These are phyloP conservation scores for Plutomurus gul DNA, from an alignment of 1,140 invertebrate genomes.

Conservation along the genomic window DNA sequence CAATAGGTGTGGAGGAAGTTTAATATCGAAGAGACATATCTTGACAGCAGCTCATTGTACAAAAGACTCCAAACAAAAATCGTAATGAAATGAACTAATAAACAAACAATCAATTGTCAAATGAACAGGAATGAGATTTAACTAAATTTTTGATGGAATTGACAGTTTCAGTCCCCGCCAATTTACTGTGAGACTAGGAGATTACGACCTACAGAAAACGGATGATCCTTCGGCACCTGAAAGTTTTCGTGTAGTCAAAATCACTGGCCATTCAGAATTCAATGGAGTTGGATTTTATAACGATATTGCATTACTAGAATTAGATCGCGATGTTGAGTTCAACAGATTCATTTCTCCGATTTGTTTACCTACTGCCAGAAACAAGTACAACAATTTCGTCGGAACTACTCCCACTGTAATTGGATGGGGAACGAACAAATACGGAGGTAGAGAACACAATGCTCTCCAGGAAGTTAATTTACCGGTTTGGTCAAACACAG, in stretches of 20 bases:
- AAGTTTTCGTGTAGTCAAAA: conserved; percentile 74
- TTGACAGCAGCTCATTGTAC: conserved; percentile 92
- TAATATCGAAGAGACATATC: conserved; percentile 78
- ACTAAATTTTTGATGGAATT: not conserved
- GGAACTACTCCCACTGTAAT: conserved; percentile 75
- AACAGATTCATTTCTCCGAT: conserved; percentile 83
- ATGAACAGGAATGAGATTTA: no score
- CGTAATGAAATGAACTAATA: no score
- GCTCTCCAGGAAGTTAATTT: conserved; percentile 79
- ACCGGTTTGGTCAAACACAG: conserved; percentile 88
- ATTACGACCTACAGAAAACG: conserved; percentile 80
- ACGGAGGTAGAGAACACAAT: conserved; percentile 79
- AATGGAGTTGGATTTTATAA: conserved; percentile 86
- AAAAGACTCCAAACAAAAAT: conserved; percentile 79
- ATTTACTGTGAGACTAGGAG: conserved; percentile 84
- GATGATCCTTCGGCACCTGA: conserved; percentile 79
- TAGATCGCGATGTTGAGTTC: conserved; percentile 68
- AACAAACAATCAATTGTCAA: no score
- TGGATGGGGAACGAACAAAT: conserved; percentile 46
- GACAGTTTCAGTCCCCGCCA: conserved; percentile 79
- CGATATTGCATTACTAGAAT: conserved; percentile 82
- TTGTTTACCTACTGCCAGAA: conserved; percentile 72
- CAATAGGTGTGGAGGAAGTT: conserved; percentile 90
- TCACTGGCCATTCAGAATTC: conserved; percentile 79
- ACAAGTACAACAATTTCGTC: conserved; percentile 66